Conservation (phyloP, 2,888 invertebrate genomes). For the Philereme vetulata region DNA sequence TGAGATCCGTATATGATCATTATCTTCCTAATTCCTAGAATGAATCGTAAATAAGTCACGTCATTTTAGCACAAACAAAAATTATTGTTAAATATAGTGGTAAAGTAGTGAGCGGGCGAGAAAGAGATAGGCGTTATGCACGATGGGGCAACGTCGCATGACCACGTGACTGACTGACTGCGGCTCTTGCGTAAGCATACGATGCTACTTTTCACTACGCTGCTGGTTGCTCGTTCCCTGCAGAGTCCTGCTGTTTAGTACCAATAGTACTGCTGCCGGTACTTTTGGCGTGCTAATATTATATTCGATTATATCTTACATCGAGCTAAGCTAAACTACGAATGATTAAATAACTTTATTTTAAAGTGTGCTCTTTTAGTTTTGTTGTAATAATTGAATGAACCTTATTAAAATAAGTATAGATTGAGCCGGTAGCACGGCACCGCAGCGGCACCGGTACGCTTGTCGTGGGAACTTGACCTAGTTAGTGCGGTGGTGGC, state of each 20-base stretch:
- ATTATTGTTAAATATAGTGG: slow-evolving; percentile 68
- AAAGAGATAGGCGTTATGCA: slow-evolving; percentile 62
- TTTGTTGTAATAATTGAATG: background rate
- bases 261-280: background rate
- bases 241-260: slow-evolving; percentile 17
- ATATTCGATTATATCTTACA: background rate
- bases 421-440: slow-evolving; percentile 24
- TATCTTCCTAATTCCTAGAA: slow-evolving; percentile 72
- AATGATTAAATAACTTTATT: background rate
- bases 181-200: slow-evolving; percentile 81
- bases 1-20: slow-evolving; percentile 51
- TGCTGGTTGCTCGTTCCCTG: slow-evolving; percentile 17
- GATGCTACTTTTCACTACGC: slow-evolving; percentile 50
- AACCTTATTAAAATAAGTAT: background rate
- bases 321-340: background rate
- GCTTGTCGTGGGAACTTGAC: slow-evolving; percentile 80
- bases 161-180: slow-evolving; percentile 78
- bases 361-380: background rate
- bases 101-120: slow-evolving; percentile 63
- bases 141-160: slow-evolving; percentile 75
- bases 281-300: background rate
- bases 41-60: slow-evolving; percentile 72
- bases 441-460: slow-evolving; percentile 48
- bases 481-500: slow-evolving; percentile 65
- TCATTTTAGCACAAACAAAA: slow-evolving; percentile 79